Evolutionary conservation across 1,140 invertebrate species (phyloP).

Genomic region (Drosophila ohnishii): DNA sequence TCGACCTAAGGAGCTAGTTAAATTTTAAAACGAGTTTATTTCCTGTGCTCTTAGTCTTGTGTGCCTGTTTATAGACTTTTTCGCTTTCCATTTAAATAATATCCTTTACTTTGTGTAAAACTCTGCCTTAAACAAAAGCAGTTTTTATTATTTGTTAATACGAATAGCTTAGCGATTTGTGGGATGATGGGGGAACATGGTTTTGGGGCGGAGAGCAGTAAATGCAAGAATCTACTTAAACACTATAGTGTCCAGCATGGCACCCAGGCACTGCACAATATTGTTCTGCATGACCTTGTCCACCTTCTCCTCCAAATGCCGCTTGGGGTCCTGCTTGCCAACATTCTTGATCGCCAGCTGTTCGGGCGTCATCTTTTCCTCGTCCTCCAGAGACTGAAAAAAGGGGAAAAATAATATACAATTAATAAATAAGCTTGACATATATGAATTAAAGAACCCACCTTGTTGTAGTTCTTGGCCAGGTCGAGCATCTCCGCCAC

Average conservation of each 20-base stretch:
- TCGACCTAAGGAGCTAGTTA: not conserved
- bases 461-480: slow-evolving; percentile 99
- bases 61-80: not conserved
- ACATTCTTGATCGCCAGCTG: slow-evolving; percentile 99
- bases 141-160: slow-evolving; percentile 57
- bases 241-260: slow-evolving; percentile 99
- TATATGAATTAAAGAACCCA: slow-evolving; percentile 65
- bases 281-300: slow-evolving; percentile 98
- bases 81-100: not conserved
- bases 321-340: slow-evolving; percentile 99
- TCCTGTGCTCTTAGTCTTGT: not conserved
- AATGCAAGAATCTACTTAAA: slow-evolving; percentile 86
- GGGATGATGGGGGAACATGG: slow-evolving; percentile 26
- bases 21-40: not conserved
- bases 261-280: slow-evolving; percentile 99
- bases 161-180: slow-evolving; percentile 48
- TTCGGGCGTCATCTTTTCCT: slow-evolving; percentile 99
- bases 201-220: slow-evolving; percentile 14
- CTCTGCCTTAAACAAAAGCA: slow-evolving; percentile 62
- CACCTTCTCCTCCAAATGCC: slow-evolving; percentile 99
- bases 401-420: not conserved
- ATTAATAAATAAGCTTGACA: not conserved
- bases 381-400: slow-evolving; percentile 95
- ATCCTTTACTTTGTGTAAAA: slow-evolving; percentile 56
- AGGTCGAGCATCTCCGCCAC: slow-evolving; percentile 98